phyloP scores from a whole-genome alignment of 2,113 vertebrate genomes.

The Stegastes partitus region DNA sequence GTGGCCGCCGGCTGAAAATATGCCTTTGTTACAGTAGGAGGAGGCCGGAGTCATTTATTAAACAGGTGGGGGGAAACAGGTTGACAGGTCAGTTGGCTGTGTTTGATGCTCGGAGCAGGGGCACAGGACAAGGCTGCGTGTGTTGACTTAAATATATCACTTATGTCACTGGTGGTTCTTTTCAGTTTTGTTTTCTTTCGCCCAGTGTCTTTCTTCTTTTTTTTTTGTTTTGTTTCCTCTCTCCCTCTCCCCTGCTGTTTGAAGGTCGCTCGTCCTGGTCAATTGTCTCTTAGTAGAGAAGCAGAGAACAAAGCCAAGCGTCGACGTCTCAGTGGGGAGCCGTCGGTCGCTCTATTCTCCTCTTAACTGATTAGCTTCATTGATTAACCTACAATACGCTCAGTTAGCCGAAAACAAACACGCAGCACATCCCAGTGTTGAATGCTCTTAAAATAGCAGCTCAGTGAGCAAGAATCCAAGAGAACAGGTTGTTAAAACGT shows the following conservation, averaged over 20 bases:
- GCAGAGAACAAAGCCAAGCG: conserved; percentile 27
- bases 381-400: conserved; percentile 31
- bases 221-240: background rate
- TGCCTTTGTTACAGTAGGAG: conserved; percentile 52
- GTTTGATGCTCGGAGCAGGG: background rate
- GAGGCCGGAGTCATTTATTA: conserved; percentile 45
- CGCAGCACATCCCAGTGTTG: background rate
- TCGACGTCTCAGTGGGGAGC: conserved; percentile 11
- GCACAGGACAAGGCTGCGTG: background rate
- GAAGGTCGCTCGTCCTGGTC: conserved; percentile 15
- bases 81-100: conserved; percentile 23
- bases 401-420: conserved; percentile 12
- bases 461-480: background rate
- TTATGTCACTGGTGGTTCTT: background rate
- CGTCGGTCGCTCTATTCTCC: conserved; percentile 1
- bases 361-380: conserved; percentile 20
- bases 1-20: conserved; percentile 46
- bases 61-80: conserved; percentile 39
- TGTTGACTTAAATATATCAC: background rate
- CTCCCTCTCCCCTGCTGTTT: conserved; percentile 22
- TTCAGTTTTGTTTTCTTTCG: background rate
- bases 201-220: conserved; percentile 2
- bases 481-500: background rate
- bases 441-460: background rate
- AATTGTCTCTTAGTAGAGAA: conserved; percentile 6